Base-by-base conservation (phyloP, 1,140 invertebrate species). In the Trachymyrmex septentrionalis region DNA sequence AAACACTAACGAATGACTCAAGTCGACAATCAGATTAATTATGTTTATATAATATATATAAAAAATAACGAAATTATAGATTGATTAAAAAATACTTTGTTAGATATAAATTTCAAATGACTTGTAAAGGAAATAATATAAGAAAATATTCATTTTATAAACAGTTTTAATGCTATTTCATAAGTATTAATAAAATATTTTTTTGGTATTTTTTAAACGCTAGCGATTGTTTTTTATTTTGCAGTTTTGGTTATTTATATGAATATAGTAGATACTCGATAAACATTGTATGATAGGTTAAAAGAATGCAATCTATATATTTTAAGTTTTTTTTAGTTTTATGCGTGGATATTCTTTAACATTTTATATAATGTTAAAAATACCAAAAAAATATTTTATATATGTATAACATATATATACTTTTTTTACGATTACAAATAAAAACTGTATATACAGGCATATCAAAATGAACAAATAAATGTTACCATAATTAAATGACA, bases 171-270 rank as follows among this genome's bases (percentile, higher is more conserved):
- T 67, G 14, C 30, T 78, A 66, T 50, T 64, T 66, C 16, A 64
- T 64, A 66, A 78, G 61, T 77, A 64, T 77, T 77, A 77, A 27
- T 16, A 44, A 78, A 78, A 78, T 78, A 78, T 78, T 9, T 30
- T 66, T 78, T 50, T 77, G 44, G n/a, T 67, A 80, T 64, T 78
- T 64, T 66, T 64, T 24, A 48, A 66, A 78, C 64, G 16, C 16
- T 50, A 72, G 1, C 4, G 2, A 50, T n/a, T 77, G 7, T 44
- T 59, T 21, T 59, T 59, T 66, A 77, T 5, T 66, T 64, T 5
- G 19, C 38, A 34, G 1, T 27, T 48, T 64, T 14, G 3, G 7
- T 64, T 78, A 66, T 66, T 48, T 78, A 50, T 78, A 66, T 16
- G 9, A 0, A 50, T 64, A 4, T 0, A 34, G 24, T 38, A 61